Base-by-base conservation (phyloP, 2,113 vertebrate genomes). In the Callopanchax toddi region DNA sequence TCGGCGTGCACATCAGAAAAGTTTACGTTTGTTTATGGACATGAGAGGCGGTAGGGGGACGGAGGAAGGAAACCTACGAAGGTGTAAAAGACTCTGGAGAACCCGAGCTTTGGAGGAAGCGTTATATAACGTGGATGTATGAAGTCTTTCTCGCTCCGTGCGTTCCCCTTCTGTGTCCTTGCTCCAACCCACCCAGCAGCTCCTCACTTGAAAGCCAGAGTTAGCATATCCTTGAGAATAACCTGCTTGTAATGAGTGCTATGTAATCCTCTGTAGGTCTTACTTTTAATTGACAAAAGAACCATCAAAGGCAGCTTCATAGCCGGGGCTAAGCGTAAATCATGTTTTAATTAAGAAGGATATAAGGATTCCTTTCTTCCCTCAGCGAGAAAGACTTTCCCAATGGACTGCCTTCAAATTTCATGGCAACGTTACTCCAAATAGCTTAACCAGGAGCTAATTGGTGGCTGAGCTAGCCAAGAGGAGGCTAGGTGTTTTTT, bases 291-390 rank as follows among this genome's bases (percentile, higher is more conserved):
- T 79, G 83, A 90, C 86, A 88, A 91, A 86, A 87, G 83, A 83
- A 88, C 83, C 85, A 89, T 91, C 89, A 90, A 91, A 91, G 82
- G 74, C 78, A 78, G 72, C 72, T 85, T 84, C 83, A 79, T 86
- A 76, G 79, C 74, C 60, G 60, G 62, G 81, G 61, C 85, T 86
- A 90, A 86, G 79, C 67, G 71, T 85, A 89, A 91, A 91, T 91
- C 84, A 78, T 91, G 84, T 91, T 90, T 91, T 91, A 93, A 93
- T 92, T 87, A 91, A 87, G 74, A 72, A 67, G 77, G 85, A 88
- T 89, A 76, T 81, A 86, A 84, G 81, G 84, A 81, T 89, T 84
- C 54, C 68, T 84, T 84, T 87, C 67, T 81, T 85, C 79, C 84
- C 81, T 73, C 55, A 70, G 59, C 21, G 56, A 82, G 66, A 60